phyloP scores from a whole-genome alignment of 2,113 vertebrate genomes.

The Aix galericulata region DNA sequence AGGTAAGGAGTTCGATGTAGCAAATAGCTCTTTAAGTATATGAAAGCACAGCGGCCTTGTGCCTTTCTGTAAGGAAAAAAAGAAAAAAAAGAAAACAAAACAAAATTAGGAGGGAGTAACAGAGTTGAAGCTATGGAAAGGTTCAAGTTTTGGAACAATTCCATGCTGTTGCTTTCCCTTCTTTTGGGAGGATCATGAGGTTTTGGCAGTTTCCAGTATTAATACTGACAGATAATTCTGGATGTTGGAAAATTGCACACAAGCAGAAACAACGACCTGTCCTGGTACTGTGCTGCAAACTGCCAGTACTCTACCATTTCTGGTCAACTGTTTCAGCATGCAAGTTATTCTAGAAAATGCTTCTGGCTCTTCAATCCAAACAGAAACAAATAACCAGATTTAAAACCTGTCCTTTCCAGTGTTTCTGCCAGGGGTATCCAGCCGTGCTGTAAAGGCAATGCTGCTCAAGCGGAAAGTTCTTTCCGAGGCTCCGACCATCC shows the following conservation, averaged over 20 bases:
- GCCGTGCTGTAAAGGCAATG: neutral
- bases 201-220: neutral
- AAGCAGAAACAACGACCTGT: neutral
- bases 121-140: neutral
- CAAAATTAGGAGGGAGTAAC: neutral
- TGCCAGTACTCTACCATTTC: neutral
- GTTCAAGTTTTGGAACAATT: neutral
- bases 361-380: neutral
- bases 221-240: neutral
- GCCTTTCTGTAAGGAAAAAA: neutral
- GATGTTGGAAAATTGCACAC: neutral
- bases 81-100: neutral
- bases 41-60: neutral
- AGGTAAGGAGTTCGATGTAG: constrained; percentile 23
- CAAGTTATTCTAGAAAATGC: neutral
- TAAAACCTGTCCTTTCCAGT: neutral
- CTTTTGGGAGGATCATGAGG: neutral
- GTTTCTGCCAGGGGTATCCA: neutral
- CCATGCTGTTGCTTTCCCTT: neutral
- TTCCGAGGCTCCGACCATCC: neutral
- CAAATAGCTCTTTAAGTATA: neutral
- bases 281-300: neutral
- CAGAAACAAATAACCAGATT: neutral
- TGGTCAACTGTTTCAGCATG: neutral
- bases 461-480: neutral